These are phyloP conservation scores for Apoda limacodes DNA, from an alignment of 2,888 invertebrate species.

Conservation along the genomic window DNA sequence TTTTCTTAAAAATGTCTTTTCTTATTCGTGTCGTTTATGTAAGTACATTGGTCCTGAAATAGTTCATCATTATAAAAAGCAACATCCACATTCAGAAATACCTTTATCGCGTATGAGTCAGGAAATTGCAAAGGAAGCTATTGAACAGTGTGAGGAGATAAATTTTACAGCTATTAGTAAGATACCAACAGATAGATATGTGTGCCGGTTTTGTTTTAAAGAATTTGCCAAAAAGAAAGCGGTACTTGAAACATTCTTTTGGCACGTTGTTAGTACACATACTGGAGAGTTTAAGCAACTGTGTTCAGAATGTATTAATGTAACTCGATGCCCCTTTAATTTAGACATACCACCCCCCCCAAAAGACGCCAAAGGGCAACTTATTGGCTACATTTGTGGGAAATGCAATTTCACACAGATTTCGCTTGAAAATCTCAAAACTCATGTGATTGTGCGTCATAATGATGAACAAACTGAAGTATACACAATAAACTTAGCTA, in stretches of 20 bases:
- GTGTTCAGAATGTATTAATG: slow-evolving; percentile 71
- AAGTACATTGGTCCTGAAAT: slow-evolving; percentile 69
- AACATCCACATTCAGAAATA: slow-evolving; percentile 75
- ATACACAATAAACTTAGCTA: slow-evolving; percentile 47
- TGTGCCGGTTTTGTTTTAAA: slow-evolving; percentile 52
- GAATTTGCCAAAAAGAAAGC: slow-evolving; percentile 36
- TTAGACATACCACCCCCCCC: slow-evolving; percentile 55
- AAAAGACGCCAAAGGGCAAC: slow-evolving; percentile 41
- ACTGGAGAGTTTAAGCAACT: slow-evolving; percentile 81
- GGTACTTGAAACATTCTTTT: slow-evolving; percentile 69
- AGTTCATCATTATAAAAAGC: slow-evolving; percentile 74
- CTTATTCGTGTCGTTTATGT: slow-evolving; percentile 73
- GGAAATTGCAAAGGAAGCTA: slow-evolving; percentile 61
- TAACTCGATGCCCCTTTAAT: slow-evolving; percentile 37
- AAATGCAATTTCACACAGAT: slow-evolving; percentile 82
- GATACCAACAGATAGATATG: slow-evolving; percentile 40
- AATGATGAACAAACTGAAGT: slow-evolving; percentile 55
- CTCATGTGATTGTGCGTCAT: slow-evolving; percentile 72
- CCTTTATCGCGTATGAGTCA: slow-evolving; percentile 71
- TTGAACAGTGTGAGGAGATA: slow-evolving; percentile 59
- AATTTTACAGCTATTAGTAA: slow-evolving; percentile 43
- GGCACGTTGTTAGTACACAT: slow-evolving; percentile 78
- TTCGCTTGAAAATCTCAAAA: slow-evolving; percentile 67
- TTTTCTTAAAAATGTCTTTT: slow-evolving; percentile 37
- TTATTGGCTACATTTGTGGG: slow-evolving; percentile 75